Evolutionary conservation across 2,797 vertebrate species (phyloP).

Genomic region (Sebastes reedi): DNA sequence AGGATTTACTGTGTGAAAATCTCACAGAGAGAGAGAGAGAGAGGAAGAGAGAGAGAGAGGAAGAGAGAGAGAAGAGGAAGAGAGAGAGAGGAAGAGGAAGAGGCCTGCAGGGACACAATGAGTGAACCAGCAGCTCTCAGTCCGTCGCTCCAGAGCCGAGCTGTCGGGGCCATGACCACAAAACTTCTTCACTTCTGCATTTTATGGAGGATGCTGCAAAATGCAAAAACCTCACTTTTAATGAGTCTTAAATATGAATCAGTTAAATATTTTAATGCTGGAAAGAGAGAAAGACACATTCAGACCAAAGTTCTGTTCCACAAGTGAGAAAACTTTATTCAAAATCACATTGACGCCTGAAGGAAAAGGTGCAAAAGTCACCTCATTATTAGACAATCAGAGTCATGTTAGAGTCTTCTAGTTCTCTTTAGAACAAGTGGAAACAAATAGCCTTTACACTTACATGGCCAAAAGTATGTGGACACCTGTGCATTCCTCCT

Average conservation of each 20-base stretch:
- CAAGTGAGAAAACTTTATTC: background rate
- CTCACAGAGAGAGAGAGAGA: background rate
- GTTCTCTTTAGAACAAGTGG: no score
- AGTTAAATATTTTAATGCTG: background rate
- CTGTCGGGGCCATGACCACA: background rate
- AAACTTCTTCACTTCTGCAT: background rate
- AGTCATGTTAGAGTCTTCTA: background rate
- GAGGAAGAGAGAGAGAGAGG: background rate
- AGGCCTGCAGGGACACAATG: background rate
- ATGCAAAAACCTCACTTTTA: background rate
- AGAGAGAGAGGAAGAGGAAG: background rate
- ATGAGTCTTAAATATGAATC: background rate
- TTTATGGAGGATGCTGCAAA: background rate
- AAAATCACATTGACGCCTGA: background rate
- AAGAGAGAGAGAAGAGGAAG: background rate
- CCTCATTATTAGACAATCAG: background rate
- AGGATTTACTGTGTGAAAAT: slow-evolving; percentile 57
- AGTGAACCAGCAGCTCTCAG: background rate
- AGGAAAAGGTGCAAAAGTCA: background rate
- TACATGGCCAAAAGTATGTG: no score
- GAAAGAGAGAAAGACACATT: background rate
- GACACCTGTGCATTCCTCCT: background rate
- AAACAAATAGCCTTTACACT: no score
- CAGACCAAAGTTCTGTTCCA: background rate
- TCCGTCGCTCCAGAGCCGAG: background rate